These are phyloP conservation scores for Poeciliopsis presidionis DNA, from an alignment of 2,797 vertebrate species.

Conservation along the genomic window DNA sequence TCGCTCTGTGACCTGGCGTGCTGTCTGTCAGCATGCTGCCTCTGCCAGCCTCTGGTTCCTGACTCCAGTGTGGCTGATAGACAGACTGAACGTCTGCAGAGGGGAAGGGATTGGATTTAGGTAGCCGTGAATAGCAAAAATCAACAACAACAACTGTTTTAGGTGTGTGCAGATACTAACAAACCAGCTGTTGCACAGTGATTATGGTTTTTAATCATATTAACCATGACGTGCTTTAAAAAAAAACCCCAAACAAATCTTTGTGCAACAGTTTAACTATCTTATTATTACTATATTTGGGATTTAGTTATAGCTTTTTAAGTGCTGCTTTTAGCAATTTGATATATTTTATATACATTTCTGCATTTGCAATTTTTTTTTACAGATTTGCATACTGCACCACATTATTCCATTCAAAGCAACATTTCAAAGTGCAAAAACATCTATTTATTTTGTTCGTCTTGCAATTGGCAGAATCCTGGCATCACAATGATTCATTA, in stretches of 20 bases:
- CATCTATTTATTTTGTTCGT: background rate
- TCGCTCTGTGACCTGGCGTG: slow-evolving; percentile 18
- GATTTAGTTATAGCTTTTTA: background rate
- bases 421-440: background rate
- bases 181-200: slow-evolving; percentile 25
- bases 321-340: background rate
- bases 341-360: background rate
- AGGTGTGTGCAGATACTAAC: background rate
- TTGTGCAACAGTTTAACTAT: background rate
- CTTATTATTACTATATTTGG: background rate
- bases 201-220: background rate
- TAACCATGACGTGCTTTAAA: background rate
- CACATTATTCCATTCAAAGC: background rate
- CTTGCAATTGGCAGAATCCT: background rate
- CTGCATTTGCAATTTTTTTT: background rate
- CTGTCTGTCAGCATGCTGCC: slow-evolving; percentile 27
- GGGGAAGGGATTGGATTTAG: background rate
- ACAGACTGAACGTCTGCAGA: slow-evolving; percentile 20
- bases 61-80: slow-evolving; percentile 4
- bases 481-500: background rate
- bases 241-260: background rate
- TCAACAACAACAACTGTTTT: background rate
- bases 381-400: background rate
- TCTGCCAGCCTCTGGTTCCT: background rate
- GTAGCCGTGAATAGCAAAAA: background rate